Evolutionary conservation across 1,140 invertebrate species (phyloP), one percentile per base, ranked within the genome.

Genomic region (Alviniconcha marisindica): DNA sequence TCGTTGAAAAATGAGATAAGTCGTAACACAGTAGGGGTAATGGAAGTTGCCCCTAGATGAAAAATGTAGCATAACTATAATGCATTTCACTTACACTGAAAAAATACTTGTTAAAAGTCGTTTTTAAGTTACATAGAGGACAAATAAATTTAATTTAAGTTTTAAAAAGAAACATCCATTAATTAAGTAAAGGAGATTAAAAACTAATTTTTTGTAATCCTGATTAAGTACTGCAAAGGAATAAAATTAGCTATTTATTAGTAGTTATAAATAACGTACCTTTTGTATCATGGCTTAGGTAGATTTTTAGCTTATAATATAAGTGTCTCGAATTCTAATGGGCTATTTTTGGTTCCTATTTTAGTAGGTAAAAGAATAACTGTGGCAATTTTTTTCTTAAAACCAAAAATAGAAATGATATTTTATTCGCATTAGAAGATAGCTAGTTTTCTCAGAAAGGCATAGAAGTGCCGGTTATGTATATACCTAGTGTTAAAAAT

Each of bases 11-110:
- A 92, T 93, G 93, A 94, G 94, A 95, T 94, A 95, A 95, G 95
- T 95, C 95, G 95, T 95, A 95, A 95, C 95, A 95, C 93, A 95
- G 95, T 95, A 95, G 94, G 94, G 91, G 91, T 95, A 95, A 93
- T 94, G 94, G 95, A 95, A 95, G 94, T 92, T 95, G 93, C 36
- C 31, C 69, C 69, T 71, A 38, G 38, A 33, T 40, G 38, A 38
- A 71, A 40, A 24, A 71, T 33, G 21, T 71, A 71, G 69, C 36
- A 71, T 40, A 71, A 33, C n/a, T n/a, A 7, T 33, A 71, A 40
- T 71, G 36, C 69, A 71, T 71, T 40, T 71, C 69, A 71, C 31
- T 71, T 71, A 71, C 69, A 71, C 69, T 71, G 69, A 71, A 40
- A 33, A 71, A 10, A 31, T 71, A 71, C 21, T 71, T 71, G 14